These are phyloP conservation scores for Drosophila helvetica DNA, from an alignment of 2,888 invertebrate genomes.

Conservation along the genomic window DNA sequence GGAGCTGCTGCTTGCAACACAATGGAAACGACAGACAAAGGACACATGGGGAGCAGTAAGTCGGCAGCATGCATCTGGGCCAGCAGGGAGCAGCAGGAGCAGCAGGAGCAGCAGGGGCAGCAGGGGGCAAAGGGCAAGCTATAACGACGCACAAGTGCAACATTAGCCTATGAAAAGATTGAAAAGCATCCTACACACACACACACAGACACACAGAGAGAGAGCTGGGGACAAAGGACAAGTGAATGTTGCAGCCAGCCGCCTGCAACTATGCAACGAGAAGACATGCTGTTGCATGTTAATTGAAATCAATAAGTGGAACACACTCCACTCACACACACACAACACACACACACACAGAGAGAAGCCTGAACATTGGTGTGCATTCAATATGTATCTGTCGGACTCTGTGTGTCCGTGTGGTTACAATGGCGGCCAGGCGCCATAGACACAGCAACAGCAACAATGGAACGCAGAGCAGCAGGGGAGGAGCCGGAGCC, in stretches of 20 bases:
- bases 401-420: conserved; percentile 41
- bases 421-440: conserved; percentile 63
- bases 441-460: conserved; percentile 33
- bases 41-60: conserved; percentile 4
- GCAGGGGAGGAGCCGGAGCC: conserved; percentile 2
- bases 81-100: not conserved
- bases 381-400: conserved; percentile 34
- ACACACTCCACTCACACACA: conserved; percentile 35
- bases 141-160: conserved; percentile 79
- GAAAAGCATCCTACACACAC: conserved; percentile 53
- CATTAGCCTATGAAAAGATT: conserved; percentile 78
- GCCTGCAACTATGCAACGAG: conserved; percentile 28
- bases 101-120: not conserved
- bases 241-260: conserved; percentile 63
- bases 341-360: conserved; percentile 12
- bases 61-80: not conserved
- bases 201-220: conserved; percentile 14
- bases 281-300: conserved; percentile 81
- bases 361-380: conserved; percentile 19
- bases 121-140: conserved; percentile 34
- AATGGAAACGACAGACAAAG: conserved; percentile 12
- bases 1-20: conserved; percentile 27
- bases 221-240: conserved; percentile 35
- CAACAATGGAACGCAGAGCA: not conserved
- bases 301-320: conserved; percentile 80